Base-by-base conservation (phyloP, 2,888 invertebrate genomes). In the Cyclophora punctaria region DNA sequence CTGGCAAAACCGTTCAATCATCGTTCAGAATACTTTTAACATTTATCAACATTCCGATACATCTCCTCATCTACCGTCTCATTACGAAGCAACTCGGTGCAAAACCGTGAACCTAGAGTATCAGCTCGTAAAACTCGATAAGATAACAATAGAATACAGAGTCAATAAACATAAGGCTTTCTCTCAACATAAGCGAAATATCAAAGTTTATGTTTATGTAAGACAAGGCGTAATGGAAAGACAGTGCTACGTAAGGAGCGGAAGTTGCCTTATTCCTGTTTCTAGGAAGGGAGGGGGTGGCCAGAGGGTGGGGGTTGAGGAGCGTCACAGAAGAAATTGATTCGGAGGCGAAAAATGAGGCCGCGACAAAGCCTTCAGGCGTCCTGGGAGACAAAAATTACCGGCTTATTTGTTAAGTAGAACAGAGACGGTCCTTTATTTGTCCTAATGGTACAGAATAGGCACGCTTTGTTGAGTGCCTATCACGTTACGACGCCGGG, bases 311-410 rank as follows among this genome's bases (percentile, higher is more conserved):
- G 55, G 69, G 61, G 62, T 69, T 63, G 55, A 62, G 73, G 81
- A 83, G 83, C 83, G 83, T 85, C 83, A 85, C 73, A 71, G 73
- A 78, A 76, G 74, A 81, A 83, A 85, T 85, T 85, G 84, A 85
- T 85, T 84, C 77, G 75, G 72, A 75, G 78, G 78, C 78, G 80
- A 79, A 84, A 82, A 82, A 83, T 76, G 78, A 75, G 79, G 83
- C 79, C 80, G 78, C 73, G 74, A 76, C 77, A 76, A 79, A 78
- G 70, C 69, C 73, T 37, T 5, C 37, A 73, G 71, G 74, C 76
- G 79, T 70, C 61, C 66, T 65, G 66, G 73, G 67, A 71, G 71
- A 78, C 77, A 80, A 81, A 80, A 83, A 81, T 81, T 83, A 80
- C 80, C 70, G 70, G 59, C 59, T 71, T 80, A 81, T 82, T 81